phyloP scores from a whole-genome alignment of 92 coral and sea anemone genomes.

The Umimayanthus chanpuru region DNA sequence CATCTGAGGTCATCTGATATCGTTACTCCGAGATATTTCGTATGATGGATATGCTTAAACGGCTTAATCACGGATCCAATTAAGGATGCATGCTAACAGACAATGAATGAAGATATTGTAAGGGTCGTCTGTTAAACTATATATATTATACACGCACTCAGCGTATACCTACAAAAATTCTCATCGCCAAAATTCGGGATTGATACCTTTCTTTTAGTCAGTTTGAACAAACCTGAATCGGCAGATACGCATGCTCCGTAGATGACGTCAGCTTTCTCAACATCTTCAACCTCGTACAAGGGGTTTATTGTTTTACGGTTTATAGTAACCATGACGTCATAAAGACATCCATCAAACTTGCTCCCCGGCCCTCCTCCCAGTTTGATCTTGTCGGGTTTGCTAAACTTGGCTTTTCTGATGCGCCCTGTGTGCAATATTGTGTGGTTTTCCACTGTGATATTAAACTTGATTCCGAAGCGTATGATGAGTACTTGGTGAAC shows the following conservation, averaged over 20 bases:
- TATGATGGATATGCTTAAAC: too few relatives aligned
- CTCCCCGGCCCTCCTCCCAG: conserved; percentile 16
- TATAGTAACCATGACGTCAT: conserved; percentile 34
- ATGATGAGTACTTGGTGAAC: conserved; percentile 18
- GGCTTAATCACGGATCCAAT: too few relatives aligned
- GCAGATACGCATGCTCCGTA: conserved; percentile 33
- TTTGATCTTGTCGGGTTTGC: conserved; percentile 40
- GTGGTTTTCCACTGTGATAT: not conserved
- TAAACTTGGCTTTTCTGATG: conserved; percentile 14
- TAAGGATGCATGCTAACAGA: too few relatives aligned
- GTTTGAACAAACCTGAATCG: conserved; percentile 24
- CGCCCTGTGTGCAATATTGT: not conserved
- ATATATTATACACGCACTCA: too few relatives aligned
- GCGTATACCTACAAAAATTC: too few relatives aligned
- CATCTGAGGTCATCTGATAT: too few relatives aligned
- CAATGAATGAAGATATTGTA: too few relatives aligned
- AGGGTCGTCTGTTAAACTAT: too few relatives aligned
- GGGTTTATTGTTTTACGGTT: conserved; percentile 5
- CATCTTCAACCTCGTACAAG: conserved; percentile 7
- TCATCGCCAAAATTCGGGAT: too few relatives aligned
- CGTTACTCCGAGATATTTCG: too few relatives aligned
- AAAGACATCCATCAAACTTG: conserved; percentile 39
- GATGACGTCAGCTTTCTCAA: conserved; percentile 23
- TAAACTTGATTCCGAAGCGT: conserved; percentile 6
- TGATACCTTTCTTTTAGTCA: not conserved